Conservation (phyloP, 2,888 invertebrate genomes). For the Napeogenes inachia region DNA sequence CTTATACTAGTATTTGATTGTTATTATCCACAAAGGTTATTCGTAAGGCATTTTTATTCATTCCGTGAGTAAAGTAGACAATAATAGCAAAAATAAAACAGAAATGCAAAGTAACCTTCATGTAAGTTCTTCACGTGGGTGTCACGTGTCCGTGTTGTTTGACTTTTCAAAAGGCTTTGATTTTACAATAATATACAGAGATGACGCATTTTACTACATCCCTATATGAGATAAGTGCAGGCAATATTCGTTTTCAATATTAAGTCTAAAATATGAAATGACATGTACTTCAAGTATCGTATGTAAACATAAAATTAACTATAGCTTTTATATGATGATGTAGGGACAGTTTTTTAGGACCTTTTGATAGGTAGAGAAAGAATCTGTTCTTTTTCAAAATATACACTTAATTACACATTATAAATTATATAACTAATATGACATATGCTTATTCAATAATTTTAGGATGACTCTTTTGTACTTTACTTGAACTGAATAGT, state of each 20-base stretch:
- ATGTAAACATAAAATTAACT: no score
- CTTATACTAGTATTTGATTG: no score
- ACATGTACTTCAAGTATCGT: background rate
- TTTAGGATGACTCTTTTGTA: no score
- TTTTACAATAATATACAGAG: conserved; percentile 55
- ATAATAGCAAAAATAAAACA: conserved; percentile 6
- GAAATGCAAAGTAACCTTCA: conserved; percentile 1
- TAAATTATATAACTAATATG: no score
- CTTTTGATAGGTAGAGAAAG: no score
- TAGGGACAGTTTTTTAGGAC: background rate
- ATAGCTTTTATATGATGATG: background rate
- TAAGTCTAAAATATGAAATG: background rate
- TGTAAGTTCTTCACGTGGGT: conserved; percentile 24
- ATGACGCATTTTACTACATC: conserved; percentile 43
- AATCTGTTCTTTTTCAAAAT: no score
- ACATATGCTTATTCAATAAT: no score
- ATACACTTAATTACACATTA: no score
- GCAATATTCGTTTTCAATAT: background rate
- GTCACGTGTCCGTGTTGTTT: conserved; percentile 50
- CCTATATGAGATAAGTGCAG: conserved; percentile 2
- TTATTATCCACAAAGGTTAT: no score
- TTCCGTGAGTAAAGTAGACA: conserved; percentile 3
- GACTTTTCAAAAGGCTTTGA: conserved; percentile 62
- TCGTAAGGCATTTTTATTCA: background rate
- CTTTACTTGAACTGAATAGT: no score